These are phyloP conservation scores for Dolichopus griseipennis DNA, from an alignment of 2,888 invertebrate species.

Conservation along the genomic window DNA sequence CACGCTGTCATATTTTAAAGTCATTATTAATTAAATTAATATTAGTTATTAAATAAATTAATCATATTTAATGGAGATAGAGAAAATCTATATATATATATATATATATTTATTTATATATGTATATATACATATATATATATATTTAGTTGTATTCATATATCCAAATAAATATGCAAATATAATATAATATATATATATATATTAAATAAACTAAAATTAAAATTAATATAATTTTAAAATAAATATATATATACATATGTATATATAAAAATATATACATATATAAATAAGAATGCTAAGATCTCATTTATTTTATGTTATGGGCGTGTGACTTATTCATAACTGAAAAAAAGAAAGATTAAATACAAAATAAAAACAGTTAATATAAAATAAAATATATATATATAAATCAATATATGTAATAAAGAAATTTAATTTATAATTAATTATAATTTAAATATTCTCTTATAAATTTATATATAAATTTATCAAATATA, in stretches of 20 bases:
- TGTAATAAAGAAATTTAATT: background rate
- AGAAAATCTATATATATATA: no score
- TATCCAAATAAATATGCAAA: no score
- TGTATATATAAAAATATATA: background rate
- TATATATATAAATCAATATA: background rate
- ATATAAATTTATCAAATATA: background rate
- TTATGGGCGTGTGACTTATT: background rate
- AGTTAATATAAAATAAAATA: background rate
- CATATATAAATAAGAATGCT: background rate
- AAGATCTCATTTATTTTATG: background rate
- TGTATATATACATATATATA: no score
- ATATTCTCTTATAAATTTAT: background rate
- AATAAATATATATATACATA: no score
- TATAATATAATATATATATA: no score
- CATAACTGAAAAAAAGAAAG: background rate
- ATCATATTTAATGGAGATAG: no score
- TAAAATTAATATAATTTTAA: no score
- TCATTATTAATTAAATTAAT: slow-evolving; percentile 1
- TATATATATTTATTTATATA: no score
- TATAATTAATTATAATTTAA: background rate
- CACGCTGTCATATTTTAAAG: slow-evolving; percentile 1
- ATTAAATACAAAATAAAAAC: no score
- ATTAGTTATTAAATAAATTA: background rate
- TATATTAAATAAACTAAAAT: no score
- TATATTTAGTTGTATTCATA: no score